phyloP scores from a whole-genome alignment of 1,140 invertebrate species.

The Drosophila parvula region DNA sequence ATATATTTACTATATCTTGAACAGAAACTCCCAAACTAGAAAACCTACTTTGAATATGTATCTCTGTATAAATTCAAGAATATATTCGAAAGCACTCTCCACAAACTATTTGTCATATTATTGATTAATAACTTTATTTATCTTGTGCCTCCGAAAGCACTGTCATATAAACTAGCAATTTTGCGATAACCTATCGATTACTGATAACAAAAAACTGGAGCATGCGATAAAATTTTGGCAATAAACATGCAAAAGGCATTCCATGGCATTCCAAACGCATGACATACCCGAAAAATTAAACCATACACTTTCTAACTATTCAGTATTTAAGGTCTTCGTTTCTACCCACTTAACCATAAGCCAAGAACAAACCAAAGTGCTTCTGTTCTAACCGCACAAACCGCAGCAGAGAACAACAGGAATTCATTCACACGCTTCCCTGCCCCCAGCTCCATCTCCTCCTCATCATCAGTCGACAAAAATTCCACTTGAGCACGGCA shows the following conservation, averaged over 20 bases:
- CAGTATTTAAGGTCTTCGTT: constrained; percentile 14
- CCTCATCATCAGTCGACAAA: constrained; percentile 27
- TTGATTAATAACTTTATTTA: constrained; percentile 12
- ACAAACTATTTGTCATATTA: not conserved
- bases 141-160: constrained; percentile 5
- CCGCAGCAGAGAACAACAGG: constrained; percentile 7
- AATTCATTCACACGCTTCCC: constrained; percentile 51
- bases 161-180: not conserved
- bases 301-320: not conserved
- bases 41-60: fast-evolving
- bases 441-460: not conserved
- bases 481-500: constrained; percentile 56
- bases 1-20: not conserved
- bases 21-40: no score
- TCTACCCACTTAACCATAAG: not conserved
- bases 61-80: not conserved
- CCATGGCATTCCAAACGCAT: constrained; percentile 9
- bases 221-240: constrained; percentile 14
- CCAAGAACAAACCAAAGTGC: constrained; percentile 26
- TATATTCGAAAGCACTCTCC: not conserved
- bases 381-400: constrained; percentile 39
- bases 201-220: constrained; percentile 11
- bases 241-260: constrained; percentile 12
- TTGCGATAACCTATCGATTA: constrained; percentile 5
- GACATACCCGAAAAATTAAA: not conserved